Evolutionary conservation across 2,797 vertebrate species (phyloP).

Genomic region (Artibeus lituratus): DNA sequence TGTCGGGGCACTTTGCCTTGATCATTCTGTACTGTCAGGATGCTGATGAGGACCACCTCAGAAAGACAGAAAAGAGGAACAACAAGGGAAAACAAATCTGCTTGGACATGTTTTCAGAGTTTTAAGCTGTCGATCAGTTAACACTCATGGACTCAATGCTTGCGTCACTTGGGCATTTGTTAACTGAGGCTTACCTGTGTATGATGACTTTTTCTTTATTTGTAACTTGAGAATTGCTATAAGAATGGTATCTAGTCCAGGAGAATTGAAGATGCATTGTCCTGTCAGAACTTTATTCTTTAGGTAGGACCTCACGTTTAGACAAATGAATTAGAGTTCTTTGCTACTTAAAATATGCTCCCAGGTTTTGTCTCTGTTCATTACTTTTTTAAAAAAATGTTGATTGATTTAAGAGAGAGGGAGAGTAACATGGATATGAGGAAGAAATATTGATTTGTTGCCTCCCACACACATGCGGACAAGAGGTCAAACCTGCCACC

Average conservation of each 20-base stretch:
- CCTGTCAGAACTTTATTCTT: not conserved
- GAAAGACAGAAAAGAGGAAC: not conserved
- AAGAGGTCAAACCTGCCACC: too few species aligned
- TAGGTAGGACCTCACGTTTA: not conserved
- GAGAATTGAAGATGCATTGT: not conserved
- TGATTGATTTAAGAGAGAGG: not conserved
- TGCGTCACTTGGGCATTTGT: not conserved
- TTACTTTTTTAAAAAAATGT: not conserved
- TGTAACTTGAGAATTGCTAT: not conserved
- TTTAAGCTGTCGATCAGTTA: not conserved
- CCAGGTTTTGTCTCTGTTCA: not conserved
- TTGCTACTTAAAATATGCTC: not conserved
- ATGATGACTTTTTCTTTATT: conserved; percentile 10
- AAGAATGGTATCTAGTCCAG: not conserved
- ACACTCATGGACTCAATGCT: not conserved
- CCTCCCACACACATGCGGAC: too few species aligned
- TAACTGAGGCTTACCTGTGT: not conserved
- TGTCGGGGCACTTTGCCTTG: conserved; percentile 41
- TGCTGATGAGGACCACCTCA: not conserved
- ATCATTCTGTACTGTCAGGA: conserved; percentile 2
- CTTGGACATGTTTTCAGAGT: conserved; percentile 1
- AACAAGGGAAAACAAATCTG: not conserved
- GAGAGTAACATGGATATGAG: too few species aligned
- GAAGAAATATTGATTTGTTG: too few species aligned
- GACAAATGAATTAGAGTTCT: not conserved